These are phyloP conservation scores for Stenodera caucasica DNA, from an alignment of 2,888 invertebrate species.

Conservation along the genomic window DNA sequence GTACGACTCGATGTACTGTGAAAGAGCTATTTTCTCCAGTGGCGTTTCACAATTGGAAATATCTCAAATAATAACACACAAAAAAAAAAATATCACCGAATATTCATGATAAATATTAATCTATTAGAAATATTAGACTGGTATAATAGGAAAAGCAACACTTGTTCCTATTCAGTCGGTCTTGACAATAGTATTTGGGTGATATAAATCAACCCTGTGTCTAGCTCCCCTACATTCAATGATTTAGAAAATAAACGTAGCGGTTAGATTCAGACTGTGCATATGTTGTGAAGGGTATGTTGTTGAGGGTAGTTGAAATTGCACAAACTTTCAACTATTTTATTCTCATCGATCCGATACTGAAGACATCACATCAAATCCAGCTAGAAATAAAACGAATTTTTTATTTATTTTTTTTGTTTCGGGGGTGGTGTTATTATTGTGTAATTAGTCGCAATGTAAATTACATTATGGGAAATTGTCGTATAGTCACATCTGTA, in stretches of 20 bases:
- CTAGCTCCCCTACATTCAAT: constrained; percentile 21
- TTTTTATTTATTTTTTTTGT: constrained; percentile 2
- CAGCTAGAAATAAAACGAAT: background rate
- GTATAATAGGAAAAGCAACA: background rate
- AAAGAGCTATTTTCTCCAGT: constrained; percentile 28
- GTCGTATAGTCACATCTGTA: constrained; percentile 35
- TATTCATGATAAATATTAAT: too few relatives aligned
- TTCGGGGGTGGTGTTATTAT: background rate
- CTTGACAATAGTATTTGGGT: background rate
- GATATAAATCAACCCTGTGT: constrained; percentile 22
- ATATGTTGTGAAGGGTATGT: constrained; percentile 18
- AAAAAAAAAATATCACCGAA: too few relatives aligned
- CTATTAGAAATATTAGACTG: background rate
- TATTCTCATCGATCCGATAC: background rate
- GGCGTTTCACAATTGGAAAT: background rate
- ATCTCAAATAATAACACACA: too few relatives aligned
- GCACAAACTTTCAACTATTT: constrained; percentile 6
- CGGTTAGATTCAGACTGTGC: constrained; percentile 19
- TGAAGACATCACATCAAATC: background rate
- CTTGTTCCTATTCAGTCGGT: background rate
- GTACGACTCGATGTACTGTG: constrained; percentile 30
- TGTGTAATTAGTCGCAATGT: constrained; percentile 20
- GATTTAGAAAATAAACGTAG: constrained; percentile 25
- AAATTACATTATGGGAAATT: constrained; percentile 39
- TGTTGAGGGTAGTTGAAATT: background rate